Evolutionary conservation across 2,797 vertebrate genomes (phyloP), one percentile per base, ranked within the genome.

Genomic region (Tapirus indicus): DNA sequence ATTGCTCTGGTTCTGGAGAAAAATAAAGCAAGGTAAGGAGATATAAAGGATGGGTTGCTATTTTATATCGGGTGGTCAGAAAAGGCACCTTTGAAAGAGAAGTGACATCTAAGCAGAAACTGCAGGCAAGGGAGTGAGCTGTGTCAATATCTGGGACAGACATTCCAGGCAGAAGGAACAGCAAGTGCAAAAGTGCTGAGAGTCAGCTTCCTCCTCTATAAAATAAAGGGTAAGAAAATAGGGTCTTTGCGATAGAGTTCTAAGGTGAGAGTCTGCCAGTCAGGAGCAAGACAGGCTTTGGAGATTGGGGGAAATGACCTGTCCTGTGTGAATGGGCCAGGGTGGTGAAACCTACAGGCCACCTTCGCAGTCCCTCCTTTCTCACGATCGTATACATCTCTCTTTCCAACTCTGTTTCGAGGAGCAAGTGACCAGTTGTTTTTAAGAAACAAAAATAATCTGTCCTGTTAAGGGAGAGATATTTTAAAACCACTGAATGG

Each of bases 381-480:
- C 82, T 62, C 47, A 68, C 20, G 62, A 58, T 56, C 49, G 78
- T 47, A 52, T 21, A 38, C 9, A 27, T n/a, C 69, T 82, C 54
- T 69, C 74, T 92, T 96, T 91, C 58, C 47, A 93, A 91, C 35
- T 83, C 95, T 95, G 88, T 95, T 97, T 97, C n/a, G 21, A 97
- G 86, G 95, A 97, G 87, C 94, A 96, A 97, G 88, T 21, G 78
- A 58, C 90, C 60, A 92, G 94, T 96, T 96, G 95, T 95, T 97
- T 98, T 98, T 94, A 97, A 98, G 97, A 98, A 98, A 97, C 88
- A 97, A 96, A 98, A 98, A 98, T 97, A 98, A 97, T 96, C 94
- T 80, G 44, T 95, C 91, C 97, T 78, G 77, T 93, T 97, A 91
- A 96, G 96, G 90, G 91, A 95, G 89, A 95, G 95, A 98, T 98